Conservation (phyloP, 2,888 invertebrate species). For the Cremastinae sp. region DNA sequence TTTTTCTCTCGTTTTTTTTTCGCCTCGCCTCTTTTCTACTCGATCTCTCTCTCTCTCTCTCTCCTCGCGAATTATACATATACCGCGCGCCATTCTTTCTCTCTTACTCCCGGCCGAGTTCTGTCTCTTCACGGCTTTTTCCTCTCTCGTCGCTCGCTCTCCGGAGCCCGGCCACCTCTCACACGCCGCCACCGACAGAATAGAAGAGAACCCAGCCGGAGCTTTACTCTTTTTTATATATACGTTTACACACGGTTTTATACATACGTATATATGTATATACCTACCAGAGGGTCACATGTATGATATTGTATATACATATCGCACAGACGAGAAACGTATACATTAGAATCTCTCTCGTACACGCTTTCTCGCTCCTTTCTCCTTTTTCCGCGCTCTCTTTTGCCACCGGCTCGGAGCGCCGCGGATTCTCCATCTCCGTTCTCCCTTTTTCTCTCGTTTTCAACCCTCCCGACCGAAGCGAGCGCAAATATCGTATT, state of each 20-base stretch:
- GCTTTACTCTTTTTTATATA: slow-evolving; percentile 43
- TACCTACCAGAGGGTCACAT: slow-evolving; percentile 13
- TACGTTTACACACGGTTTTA: background rate
- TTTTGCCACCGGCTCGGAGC: slow-evolving; percentile 6
- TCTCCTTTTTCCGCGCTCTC: slow-evolving; percentile 49
- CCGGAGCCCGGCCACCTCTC: slow-evolving; percentile 51
- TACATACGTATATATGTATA: background rate
- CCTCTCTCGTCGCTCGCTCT: slow-evolving; percentile 25
- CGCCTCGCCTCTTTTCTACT: slow-evolving; percentile 62
- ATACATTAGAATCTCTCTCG: slow-evolving; percentile 39
- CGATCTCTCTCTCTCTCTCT: too few species aligned
- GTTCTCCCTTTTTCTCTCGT: slow-evolving; percentile 50
- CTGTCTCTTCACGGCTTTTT: slow-evolving; percentile 22
- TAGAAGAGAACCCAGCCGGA: slow-evolving; percentile 56
- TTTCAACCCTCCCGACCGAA: slow-evolving; percentile 56
- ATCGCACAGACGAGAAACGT: too few species aligned
- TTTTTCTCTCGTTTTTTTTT: slow-evolving; percentile 52
- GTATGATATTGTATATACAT: too few species aligned
- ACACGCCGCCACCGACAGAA: slow-evolving; percentile 47
- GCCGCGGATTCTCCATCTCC: slow-evolving; percentile 30
- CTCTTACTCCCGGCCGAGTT: slow-evolving; percentile 35
- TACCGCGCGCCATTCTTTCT: slow-evolving; percentile 16
- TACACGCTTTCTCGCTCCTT: slow-evolving; percentile 46
- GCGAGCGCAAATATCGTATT: slow-evolving; percentile 76
- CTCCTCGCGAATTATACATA: slow-evolving; percentile 39